Percentiles rank a stretch among this genome's conserved stretches.
phyloP scores from a whole-genome alignment of 2,888 invertebrate genomes.

The Macropis europaea region DNA sequence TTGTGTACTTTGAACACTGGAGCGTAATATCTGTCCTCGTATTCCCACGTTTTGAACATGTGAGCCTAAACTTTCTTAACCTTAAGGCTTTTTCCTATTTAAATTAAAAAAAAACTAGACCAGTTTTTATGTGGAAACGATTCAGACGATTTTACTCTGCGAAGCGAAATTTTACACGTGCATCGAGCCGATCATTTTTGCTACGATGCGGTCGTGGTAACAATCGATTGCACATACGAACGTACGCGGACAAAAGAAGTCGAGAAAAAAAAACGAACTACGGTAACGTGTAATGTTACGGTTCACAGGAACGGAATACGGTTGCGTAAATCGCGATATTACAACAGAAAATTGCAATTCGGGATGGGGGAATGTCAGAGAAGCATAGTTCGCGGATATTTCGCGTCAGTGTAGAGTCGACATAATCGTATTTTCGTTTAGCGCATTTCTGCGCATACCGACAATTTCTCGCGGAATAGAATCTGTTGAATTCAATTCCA shows the following conservation, averaged over 20 bases:
- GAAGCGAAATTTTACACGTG: too few species aligned
- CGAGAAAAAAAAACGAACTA: slow-evolving; percentile 12
- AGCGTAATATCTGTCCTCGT: too few species aligned
- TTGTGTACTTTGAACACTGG: too few species aligned
- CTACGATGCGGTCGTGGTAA: neutral
- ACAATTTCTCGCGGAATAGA: neutral
- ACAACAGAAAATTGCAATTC: slow-evolving; percentile 34
- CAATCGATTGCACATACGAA: neutral
- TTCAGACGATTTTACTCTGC: too few species aligned
- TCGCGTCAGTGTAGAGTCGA: neutral
- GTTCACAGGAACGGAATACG: slow-evolving; percentile 22
- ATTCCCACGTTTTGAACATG: too few species aligned
- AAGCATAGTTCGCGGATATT: neutral
- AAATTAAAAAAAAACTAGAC: too few species aligned
- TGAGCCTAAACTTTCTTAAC: too few species aligned
- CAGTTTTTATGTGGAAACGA: too few species aligned
- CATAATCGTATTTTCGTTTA: neutral
- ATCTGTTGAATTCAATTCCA: too few species aligned
- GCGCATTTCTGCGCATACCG: neutral
- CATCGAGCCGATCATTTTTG: neutral
- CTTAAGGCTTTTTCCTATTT: too few species aligned
- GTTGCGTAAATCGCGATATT: slow-evolving; percentile 37
- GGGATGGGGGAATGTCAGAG: neutral
- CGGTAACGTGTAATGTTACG: slow-evolving; percentile 21
- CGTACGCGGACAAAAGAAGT: neutral